Base-by-base conservation (phyloP, 1,140 invertebrate species). In the Medauroidea extradentata region DNA sequence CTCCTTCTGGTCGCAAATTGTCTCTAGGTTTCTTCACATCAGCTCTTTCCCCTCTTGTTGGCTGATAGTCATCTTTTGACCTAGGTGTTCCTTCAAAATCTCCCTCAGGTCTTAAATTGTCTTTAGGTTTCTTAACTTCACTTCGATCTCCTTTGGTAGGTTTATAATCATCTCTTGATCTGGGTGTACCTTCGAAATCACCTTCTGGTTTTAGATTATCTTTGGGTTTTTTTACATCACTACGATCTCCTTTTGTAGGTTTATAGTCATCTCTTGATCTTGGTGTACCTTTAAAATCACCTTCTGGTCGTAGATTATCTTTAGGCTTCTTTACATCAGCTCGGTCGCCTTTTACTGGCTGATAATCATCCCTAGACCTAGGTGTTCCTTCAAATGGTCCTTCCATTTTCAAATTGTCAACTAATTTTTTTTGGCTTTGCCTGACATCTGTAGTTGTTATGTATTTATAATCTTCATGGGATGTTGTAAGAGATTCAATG, bases 161-260 rank as follows among this genome's bases (percentile, higher is more conserved):
- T 7, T 59, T 66, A 59, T 73, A 76, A 60, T 77, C 76, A 63
- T 84, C 79, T 14, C 73, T 75, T 34, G 78, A 79, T 11, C 73
- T 74, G 61, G 74, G 73, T 24, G 71, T 74, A 21, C 38, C 68
- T 52, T 80, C 76, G 65, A 86, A 84, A 11, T 83, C 75, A 18
- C 85, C 85, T 73, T 84, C 83, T 58, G 80, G 77, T 62, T 72
- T 76, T 14, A 85, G 71, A 66, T 87, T 86, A 71, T 88, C 84
- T 64, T 80, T 74, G 46, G 82, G 82, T 67, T 75, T 82, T 38
- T 78, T 79, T 29, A 82, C 80, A 11, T 77, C 71, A 38, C 80
- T 78, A 63, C 81, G 76, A 61, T 86, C 84, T 0, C 79, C 76
- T 14, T 49, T 67, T 21, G 48, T 67, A 9, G 63, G 65, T 7